Conservation (phyloP, 1,140 invertebrate genomes). For the Papilio machaon region DNA sequence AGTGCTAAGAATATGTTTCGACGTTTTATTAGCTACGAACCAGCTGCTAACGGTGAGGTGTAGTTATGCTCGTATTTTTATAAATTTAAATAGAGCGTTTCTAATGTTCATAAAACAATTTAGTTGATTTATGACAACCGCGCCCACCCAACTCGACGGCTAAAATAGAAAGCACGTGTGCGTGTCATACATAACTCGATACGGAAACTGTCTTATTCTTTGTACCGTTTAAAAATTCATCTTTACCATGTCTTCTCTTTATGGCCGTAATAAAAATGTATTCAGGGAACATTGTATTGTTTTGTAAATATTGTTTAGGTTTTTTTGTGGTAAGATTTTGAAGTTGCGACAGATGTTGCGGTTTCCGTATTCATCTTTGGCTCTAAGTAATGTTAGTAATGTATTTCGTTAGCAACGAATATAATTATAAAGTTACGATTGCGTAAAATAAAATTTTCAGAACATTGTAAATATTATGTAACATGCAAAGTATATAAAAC, state of each 20-base stretch:
- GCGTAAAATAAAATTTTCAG: no score
- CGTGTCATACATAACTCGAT: constrained; percentile 24
- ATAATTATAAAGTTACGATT: no score
- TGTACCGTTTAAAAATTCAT: constrained; percentile 15
- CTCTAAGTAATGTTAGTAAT: background rate
- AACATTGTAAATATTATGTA: background rate
- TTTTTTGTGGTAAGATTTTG: background rate
- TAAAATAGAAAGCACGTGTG: constrained; percentile 61
- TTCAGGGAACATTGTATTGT: background rate
- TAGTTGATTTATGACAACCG: constrained; percentile 69
- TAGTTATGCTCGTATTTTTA: constrained; percentile 50
- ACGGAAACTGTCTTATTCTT: constrained; percentile 31
- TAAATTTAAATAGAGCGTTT: constrained; percentile 59
- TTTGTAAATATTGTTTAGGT: background rate
- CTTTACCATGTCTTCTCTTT: background rate
- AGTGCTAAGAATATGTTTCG: constrained; percentile 3
- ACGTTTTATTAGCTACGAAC: background rate
- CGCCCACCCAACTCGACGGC: constrained; percentile 71
- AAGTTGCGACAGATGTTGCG: background rate
- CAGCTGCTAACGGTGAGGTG: constrained; percentile 33
- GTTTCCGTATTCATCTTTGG: background rate
- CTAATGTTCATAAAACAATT: constrained; percentile 75
- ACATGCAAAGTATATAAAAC: background rate
- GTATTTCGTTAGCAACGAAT: no score
- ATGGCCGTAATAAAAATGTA: constrained; percentile 18